Conservation (phyloP, 2,113 vertebrate genomes). For the Trachemys scripta region DNA sequence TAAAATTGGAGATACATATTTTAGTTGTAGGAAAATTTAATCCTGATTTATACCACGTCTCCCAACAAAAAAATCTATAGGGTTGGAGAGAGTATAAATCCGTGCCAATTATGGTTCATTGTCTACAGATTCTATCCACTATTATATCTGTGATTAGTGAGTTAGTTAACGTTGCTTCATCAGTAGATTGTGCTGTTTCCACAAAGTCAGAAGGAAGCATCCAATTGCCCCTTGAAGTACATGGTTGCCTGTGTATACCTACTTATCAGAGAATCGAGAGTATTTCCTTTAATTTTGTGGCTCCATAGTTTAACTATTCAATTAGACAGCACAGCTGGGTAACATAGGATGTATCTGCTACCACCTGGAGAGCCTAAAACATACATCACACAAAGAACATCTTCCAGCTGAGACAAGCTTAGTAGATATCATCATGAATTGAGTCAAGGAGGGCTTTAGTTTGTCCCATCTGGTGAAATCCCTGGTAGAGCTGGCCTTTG, state of each 20-base stretch:
- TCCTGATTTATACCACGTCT: background rate
- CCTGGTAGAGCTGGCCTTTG: background rate
- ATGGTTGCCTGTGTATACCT: background rate
- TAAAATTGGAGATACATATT: background rate
- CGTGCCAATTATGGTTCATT: background rate
- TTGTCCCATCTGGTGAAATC: background rate
- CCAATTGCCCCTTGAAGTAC: background rate
- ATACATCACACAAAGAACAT: background rate
- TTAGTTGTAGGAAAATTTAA: background rate
- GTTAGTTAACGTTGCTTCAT: background rate
- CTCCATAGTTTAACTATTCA: background rate
- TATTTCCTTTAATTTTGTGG: background rate
- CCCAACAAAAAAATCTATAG: background rate
- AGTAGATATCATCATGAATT: background rate
- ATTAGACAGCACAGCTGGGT: background rate
- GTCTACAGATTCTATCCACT: background rate
- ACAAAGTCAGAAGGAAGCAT: background rate
- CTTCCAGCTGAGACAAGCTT: background rate
- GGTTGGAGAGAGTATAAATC: background rate
- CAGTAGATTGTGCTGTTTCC: background rate
- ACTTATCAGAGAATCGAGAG: background rate
- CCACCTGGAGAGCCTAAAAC: background rate
- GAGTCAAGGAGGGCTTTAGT: background rate
- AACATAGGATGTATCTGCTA: background rate
- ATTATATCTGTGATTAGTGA: background rate